Base-by-base conservation (phyloP, 1,140 invertebrate species). In the Mycetomoellerius zeteki region DNA sequence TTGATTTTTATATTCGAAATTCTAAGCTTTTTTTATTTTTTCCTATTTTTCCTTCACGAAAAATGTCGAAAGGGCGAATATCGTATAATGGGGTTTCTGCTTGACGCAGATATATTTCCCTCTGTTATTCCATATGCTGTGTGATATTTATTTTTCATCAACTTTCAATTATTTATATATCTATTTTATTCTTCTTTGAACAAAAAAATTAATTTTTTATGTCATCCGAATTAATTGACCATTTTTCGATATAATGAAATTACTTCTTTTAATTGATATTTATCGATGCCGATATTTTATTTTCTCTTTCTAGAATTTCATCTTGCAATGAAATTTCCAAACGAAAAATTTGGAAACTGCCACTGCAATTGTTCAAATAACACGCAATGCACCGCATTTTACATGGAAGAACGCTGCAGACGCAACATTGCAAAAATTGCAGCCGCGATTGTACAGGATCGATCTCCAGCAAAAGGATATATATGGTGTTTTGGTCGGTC, bases 381-480 rank as follows among this genome's bases (percentile, higher is more conserved):
- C 30, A 80, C 16, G 19, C 54, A 64, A 54, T 30, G 30, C 52
- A 65, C 47, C 19, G 27, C 64, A 85, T 58, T 87, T 76, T 30
- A 69, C 62, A 27, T 8, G 27, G 80, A 80, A 64, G 43, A 82
- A 67, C 58, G 12, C 16, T 69, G 80, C 80, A 85, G 24, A 65
- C 12, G 33, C 33, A 75, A 43, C 56, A 54, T 24, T 30, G 65
- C 85, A 65, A 21, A 50, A 30, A 65, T 75, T 52, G 71, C 21
- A 76, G 62, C 54, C 80, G 58, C 60, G 62, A 87, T 43, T 43
- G 37, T 43, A 43, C 62, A 19, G 47, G n/a, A 87, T 87, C 86
- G 81, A 87, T 87, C 24, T n/a, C 27, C 21, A 21, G 50, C n/a
- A 50, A 85, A 58, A 76, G 72, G 64, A 56, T 54, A 71, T 47